Conservation (phyloP, 2,888 invertebrate species). For the Chydorus sphaericus region DNA sequence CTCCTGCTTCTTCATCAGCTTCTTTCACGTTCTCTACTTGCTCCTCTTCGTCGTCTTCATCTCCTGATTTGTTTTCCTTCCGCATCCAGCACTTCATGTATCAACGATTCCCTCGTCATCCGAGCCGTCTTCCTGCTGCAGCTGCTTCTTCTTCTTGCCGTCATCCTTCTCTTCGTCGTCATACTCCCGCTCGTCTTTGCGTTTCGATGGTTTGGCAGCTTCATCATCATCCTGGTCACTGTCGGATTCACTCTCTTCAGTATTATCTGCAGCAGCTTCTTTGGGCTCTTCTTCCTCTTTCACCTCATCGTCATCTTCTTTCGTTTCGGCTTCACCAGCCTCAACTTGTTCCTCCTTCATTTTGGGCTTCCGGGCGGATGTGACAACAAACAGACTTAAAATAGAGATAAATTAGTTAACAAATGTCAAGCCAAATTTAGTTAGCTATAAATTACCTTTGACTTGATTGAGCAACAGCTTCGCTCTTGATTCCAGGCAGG, state of each 20-base stretch:
- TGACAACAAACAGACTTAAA: background rate
- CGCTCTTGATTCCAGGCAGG: conserved; percentile 44
- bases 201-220: too few species aligned
- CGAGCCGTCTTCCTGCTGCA: conserved; percentile 26
- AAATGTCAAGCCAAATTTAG: background rate
- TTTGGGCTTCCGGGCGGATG: background rate
- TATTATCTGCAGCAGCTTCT: conserved; percentile 16
- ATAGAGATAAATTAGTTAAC: background rate
- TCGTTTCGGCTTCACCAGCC: conserved; percentile 24
- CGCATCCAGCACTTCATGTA: conserved; percentile 39
- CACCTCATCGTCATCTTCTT: conserved; percentile 21
- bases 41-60: conserved; percentile 39
- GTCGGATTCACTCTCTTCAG: conserved; percentile 42
- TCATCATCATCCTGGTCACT: conserved; percentile 42
- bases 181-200: conserved; percentile 36
- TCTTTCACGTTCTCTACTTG: conserved; percentile 33
- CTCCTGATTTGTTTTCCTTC: conserved; percentile 54
- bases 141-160: conserved; percentile 31
- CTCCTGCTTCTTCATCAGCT: conserved; percentile 21
- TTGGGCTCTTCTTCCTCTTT: conserved; percentile 17
- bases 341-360: too few species aligned
- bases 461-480: conserved; percentile 7
- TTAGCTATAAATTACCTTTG: conserved; percentile 2
- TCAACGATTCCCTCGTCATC: conserved; percentile 24
- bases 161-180: conserved; percentile 27